Conservation (phyloP, 2,113 vertebrate species). For the Sphyrna mokarran region DNA sequence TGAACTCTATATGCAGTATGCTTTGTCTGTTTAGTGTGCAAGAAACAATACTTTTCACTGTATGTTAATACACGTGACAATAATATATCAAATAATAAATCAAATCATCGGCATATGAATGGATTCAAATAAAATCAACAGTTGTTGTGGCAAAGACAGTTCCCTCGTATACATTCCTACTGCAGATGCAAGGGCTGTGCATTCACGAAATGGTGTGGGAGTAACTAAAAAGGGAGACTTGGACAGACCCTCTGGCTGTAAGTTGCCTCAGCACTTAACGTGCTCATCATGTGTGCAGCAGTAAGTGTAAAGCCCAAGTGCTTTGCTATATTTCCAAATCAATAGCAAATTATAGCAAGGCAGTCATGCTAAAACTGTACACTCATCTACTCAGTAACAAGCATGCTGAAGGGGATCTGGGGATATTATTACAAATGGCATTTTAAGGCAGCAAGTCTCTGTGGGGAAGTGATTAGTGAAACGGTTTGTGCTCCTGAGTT, state of each 20-base stretch:
- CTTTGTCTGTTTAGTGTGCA: no score
- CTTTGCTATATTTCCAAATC: neutral
- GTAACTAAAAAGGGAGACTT: neutral
- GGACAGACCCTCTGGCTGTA: neutral
- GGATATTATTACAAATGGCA: neutral
- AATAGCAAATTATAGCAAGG: neutral
- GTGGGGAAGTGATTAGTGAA: neutral
- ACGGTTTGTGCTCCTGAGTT: neutral
- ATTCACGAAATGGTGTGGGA: neutral
- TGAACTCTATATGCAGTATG: no score
- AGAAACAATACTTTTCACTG: no score
- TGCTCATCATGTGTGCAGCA: neutral
- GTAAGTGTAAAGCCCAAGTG: neutral
- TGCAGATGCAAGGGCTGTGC: neutral
- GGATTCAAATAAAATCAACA: neutral
- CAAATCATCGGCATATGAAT: neutral
- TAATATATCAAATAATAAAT: no score
- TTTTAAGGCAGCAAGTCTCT: neutral
- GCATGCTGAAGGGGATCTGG: neutral
- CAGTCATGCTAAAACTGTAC: neutral
- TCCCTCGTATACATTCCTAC: neutral
- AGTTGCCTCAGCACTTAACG: neutral
- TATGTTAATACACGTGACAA: no score
- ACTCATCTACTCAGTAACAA: neutral
- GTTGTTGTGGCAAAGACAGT: neutral